Conservation (phyloP, 2,888 invertebrate genomes). For the Drosophila kanekoi region DNA sequence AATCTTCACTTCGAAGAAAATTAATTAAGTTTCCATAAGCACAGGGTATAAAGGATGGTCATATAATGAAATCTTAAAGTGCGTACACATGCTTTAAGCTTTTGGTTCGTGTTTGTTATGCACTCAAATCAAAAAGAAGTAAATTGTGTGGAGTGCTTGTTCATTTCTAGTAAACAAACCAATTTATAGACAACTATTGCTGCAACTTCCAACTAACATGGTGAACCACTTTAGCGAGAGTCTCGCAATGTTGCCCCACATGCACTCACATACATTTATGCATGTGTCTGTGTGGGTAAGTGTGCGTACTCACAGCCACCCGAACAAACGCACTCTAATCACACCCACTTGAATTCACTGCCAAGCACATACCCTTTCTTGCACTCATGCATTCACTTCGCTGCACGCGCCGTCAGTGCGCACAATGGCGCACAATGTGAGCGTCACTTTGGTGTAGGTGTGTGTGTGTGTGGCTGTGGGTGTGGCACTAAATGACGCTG, state of each 20-base stretch:
- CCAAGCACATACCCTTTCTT: slow-evolving; percentile 23
- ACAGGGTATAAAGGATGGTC: not conserved
- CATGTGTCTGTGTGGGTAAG: not conserved
- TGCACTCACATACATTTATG: slow-evolving; percentile 1
- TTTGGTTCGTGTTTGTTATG: not conserved
- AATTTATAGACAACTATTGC: slow-evolving; percentile 53
- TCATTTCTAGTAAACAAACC: slow-evolving; percentile 51
- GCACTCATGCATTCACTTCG: slow-evolving; percentile 52
- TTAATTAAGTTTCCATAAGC: no score
- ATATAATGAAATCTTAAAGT: not conserved
- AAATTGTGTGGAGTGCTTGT: slow-evolving; percentile 30
- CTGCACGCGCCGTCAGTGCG: slow-evolving; percentile 59
- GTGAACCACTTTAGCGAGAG: slow-evolving; percentile 45
- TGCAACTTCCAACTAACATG: slow-evolving; percentile 30
- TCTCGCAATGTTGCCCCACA: slow-evolving; percentile 18
- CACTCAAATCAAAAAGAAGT: not conserved
- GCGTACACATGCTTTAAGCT: not conserved
- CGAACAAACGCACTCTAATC: slow-evolving; percentile 50
- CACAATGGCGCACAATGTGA: slow-evolving; percentile 54
- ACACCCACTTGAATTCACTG: slow-evolving; percentile 51
- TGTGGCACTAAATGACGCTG: slow-evolving; percentile 70
- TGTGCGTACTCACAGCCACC: slow-evolving; percentile 3
- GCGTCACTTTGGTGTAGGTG: slow-evolving; percentile 23
- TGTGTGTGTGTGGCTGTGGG: slow-evolving; percentile 26
- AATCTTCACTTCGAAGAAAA: no score